Percentiles rank a stretch among this genome's conserved stretches.
Conservation (phyloP, 2,113 vertebrate genomes). For the Poeciliopsis occidentalis region DNA sequence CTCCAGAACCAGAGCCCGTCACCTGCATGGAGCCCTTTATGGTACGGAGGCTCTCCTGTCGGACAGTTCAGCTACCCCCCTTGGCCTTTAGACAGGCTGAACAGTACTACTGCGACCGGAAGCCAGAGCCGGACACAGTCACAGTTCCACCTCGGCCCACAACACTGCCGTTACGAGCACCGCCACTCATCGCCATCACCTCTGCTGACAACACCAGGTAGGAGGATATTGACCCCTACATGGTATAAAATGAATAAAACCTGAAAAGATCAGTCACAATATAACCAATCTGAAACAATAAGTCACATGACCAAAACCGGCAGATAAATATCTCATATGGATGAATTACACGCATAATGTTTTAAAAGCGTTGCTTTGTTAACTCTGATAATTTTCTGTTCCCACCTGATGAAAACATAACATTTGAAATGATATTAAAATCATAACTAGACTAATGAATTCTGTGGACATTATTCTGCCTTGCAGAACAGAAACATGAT, state of each 20-base stretch:
- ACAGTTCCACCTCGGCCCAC: slow-evolving; percentile 83
- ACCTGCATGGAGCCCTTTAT: slow-evolving; percentile 87
- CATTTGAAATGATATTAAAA: background rate
- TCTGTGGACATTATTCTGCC: background rate
- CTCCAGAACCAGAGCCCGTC: slow-evolving; percentile 80
- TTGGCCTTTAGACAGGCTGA: slow-evolving; percentile 92
- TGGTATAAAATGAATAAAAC: background rate
- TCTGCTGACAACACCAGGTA: slow-evolving; percentile 91
- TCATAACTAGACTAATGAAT: background rate
- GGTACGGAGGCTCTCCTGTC: slow-evolving; percentile 88
- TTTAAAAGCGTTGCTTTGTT: too few species aligned
- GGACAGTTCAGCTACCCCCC: slow-evolving; percentile 90
- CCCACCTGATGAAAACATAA: too few species aligned
- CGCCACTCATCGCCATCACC: slow-evolving; percentile 93
- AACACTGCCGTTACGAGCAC: slow-evolving; percentile 87
- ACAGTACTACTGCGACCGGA: slow-evolving; percentile 88
- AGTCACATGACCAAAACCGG: background rate
- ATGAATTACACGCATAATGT: too few species aligned
- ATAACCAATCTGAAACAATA: background rate
- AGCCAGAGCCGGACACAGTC: slow-evolving; percentile 81
- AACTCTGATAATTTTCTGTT: too few species aligned
- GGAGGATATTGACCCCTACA: slow-evolving; percentile 39
- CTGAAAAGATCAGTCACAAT: background rate
- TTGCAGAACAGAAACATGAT: background rate
- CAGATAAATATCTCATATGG: background rate